phyloP scores from a whole-genome alignment of 2,797 vertebrate genomes.

The Malacoctenus gilli region DNA sequence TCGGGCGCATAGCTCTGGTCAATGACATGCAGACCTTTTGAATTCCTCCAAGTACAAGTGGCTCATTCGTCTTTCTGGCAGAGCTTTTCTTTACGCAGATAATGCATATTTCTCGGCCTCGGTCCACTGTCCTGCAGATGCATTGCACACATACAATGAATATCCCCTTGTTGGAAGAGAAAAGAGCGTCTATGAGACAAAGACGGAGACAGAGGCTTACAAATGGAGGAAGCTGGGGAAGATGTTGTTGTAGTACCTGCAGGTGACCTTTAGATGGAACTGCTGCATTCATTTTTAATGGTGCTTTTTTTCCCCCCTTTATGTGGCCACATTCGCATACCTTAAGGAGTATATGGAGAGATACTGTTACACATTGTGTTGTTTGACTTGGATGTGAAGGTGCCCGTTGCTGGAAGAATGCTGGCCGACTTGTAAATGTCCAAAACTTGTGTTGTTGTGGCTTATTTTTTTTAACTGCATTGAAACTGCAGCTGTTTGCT shows the following conservation, averaged over 20 bases:
- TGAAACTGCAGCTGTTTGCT: no score
- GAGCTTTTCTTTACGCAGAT: constrained; percentile 55
- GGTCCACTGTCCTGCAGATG: constrained; percentile 38
- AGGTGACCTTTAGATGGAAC: constrained; percentile 79
- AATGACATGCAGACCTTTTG: constrained; percentile 81
- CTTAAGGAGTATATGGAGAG: constrained; percentile 8
- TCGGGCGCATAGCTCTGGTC: constrained; percentile 69
- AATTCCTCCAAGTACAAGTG: constrained; percentile 76
- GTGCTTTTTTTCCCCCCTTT: not conserved
- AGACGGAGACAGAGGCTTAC: constrained; percentile 9
- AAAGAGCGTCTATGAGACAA: constrained; percentile 16
- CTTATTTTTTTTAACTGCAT: no score
- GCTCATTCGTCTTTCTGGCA: constrained; percentile 69
- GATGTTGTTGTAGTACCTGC: constrained; percentile 67
- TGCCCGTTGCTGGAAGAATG: no score
- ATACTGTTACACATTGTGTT: not conserved
- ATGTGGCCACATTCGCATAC: constrained; percentile 15
- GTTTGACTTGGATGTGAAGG: constrained; percentile 1
- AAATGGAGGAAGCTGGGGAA: constrained; percentile 17
- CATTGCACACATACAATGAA: constrained; percentile 43
- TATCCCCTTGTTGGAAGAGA: constrained; percentile 58
- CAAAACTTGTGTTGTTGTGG: no score
- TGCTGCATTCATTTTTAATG: constrained; percentile 77
- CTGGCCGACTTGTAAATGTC: no score
- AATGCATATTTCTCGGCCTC: constrained; percentile 46